Percentiles rank a stretch among this genome's conserved stretches.
Conservation (phyloP, 2,797 vertebrate genomes). For the Mallotus villosus region DNA sequence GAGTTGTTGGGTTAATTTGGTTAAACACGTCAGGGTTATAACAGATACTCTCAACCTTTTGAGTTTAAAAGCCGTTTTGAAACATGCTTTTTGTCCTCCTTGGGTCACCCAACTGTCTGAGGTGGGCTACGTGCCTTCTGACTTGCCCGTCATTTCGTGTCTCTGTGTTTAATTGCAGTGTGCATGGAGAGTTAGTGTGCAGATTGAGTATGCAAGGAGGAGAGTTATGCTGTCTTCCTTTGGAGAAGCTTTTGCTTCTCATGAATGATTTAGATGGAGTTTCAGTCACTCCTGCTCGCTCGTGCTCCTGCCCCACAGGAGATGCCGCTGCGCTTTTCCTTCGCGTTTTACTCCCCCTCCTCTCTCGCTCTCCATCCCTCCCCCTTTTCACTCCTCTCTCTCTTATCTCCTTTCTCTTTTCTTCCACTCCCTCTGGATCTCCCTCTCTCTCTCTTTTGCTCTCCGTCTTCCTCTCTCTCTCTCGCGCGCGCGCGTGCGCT, state of each 20-base stretch:
- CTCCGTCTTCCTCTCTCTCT: neutral
- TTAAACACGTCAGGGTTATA: too few species aligned
- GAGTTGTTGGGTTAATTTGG: conserved; percentile 53
- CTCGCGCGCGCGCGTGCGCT: neutral
- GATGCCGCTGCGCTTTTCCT: conserved; percentile 69
- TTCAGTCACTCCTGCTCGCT: conserved; percentile 74
- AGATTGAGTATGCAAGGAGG: neutral
- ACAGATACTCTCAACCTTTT: too few species aligned
- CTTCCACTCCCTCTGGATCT: neutral
- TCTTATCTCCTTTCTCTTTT: neutral
- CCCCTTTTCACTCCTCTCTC: conserved; percentile 1
- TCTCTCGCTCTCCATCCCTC: conserved; percentile 31
- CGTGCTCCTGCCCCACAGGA: conserved; percentile 78
- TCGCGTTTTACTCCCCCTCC: conserved; percentile 51
- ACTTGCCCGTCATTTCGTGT: too few species aligned
- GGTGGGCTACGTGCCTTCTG: too few species aligned
- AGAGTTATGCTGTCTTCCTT: conserved; percentile 12
- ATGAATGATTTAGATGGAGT: conserved; percentile 82
- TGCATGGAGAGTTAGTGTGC: neutral
- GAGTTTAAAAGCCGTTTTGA: too few species aligned
- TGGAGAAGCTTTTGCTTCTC: conserved; percentile 71
- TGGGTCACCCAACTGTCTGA: too few species aligned
- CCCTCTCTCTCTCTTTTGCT: neutral
- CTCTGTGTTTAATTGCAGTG: too few species aligned
- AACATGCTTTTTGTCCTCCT: too few species aligned